Conservation (phyloP, 2,888 invertebrate species). For the Sceliomorpha sp. region DNA sequence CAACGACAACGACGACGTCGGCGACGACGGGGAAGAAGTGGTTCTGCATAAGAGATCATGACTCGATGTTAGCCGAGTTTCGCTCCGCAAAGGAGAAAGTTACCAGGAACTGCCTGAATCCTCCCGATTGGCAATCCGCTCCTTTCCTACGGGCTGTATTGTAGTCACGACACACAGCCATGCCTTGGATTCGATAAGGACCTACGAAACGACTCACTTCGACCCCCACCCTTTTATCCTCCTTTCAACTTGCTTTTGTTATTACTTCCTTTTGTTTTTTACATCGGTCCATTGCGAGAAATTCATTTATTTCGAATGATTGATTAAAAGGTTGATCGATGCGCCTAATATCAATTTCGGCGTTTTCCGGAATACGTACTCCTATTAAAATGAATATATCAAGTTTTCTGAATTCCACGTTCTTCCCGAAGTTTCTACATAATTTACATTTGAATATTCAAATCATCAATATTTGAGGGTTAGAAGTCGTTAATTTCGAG, state of each 20-base stretch:
- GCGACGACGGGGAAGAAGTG: slow-evolving; percentile 55
- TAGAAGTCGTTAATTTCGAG: too few species aligned
- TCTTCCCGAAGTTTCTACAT: too few species aligned
- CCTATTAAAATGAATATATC: too few species aligned
- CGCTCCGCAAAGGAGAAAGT: slow-evolving; percentile 71
- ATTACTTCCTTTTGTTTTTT: not conserved
- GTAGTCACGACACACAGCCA: slow-evolving; percentile 34
- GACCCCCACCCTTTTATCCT: slow-evolving; percentile 5
- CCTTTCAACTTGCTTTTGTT: not conserved
- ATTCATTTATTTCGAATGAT: too few species aligned
- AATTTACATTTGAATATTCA: too few species aligned
- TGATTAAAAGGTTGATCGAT: too few species aligned
- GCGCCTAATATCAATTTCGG: too few species aligned
- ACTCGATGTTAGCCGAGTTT: slow-evolving; percentile 74
- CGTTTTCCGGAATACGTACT: too few species aligned
- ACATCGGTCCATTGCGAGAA: too few species aligned
- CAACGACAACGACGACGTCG: slow-evolving; percentile 27
- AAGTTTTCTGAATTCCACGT: too few species aligned
- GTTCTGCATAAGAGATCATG: slow-evolving; percentile 74
- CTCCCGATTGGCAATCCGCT: slow-evolving; percentile 21
- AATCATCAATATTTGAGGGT: too few species aligned
- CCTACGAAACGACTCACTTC: slow-evolving; percentile 10
- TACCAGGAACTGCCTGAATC: slow-evolving; percentile 52
- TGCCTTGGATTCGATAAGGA: slow-evolving; percentile 7
- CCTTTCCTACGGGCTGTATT: slow-evolving; percentile 16